Conservation (phyloP, 2,797 vertebrate genomes). For the Sebastes hubbsi region DNA sequence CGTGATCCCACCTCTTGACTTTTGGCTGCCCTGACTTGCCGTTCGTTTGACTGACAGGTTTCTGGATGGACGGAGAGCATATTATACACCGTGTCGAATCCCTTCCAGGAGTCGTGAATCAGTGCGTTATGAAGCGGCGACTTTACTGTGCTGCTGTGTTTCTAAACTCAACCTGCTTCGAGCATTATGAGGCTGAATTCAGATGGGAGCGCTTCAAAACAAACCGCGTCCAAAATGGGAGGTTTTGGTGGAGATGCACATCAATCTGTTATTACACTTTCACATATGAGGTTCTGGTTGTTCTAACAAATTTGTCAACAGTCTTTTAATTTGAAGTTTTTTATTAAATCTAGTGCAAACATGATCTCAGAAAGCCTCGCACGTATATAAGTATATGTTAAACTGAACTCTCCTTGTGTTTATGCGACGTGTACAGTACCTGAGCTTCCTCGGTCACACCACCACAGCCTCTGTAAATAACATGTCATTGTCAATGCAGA, state of each 20-base stretch:
- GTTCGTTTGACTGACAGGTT: constrained; percentile 51
- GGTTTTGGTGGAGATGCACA: not conserved
- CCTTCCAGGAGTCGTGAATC: constrained; percentile 65
- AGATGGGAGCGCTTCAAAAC: constrained; percentile 13
- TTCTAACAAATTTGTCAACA: constrained; percentile 13
- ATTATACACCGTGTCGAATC: constrained; percentile 63
- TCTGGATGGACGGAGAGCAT: constrained; percentile 49
- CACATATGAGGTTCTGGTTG: constrained; percentile 21
- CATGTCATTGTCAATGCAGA: not conserved
- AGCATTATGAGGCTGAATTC: constrained; percentile 22
- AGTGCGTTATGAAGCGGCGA: constrained; percentile 29
- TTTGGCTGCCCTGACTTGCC: constrained; percentile 59
- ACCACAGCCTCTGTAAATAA: constrained; percentile 9
- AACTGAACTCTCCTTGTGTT: not conserved
- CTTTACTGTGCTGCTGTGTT: constrained; percentile 22
- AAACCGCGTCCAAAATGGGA: not conserved
- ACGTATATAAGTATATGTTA: not conserved
- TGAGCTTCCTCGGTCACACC: not conserved
- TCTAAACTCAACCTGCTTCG: constrained; percentile 30
- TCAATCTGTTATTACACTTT: not conserved
- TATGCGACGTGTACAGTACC: not conserved
- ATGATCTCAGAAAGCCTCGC: not conserved
- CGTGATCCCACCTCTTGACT: constrained; percentile 55
- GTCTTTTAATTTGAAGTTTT: not conserved
- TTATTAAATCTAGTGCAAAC: constrained; percentile 14